Conservation (phyloP, 1,140 invertebrate species). For the Temnothorax curvispinosus region DNA sequence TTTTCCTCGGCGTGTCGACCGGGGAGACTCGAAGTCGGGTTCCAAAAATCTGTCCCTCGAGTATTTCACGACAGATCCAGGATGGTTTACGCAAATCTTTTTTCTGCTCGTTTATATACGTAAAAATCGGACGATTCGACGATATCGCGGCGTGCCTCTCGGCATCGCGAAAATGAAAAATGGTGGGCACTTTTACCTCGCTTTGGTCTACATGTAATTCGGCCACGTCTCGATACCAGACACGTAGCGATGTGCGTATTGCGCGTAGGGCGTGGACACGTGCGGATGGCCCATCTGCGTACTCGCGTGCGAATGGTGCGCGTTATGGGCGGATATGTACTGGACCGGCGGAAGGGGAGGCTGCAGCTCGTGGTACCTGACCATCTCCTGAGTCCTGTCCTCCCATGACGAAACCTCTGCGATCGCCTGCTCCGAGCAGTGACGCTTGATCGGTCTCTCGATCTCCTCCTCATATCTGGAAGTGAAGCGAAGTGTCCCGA, state of each 20-base stretch:
- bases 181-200: constrained; percentile 42
- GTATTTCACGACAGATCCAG: background rate
- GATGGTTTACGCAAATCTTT: background rate
- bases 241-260: constrained; percentile 80
- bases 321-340: constrained; percentile 78
- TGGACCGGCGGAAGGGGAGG: constrained; percentile 82
- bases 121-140: constrained; percentile 15
- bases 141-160: background rate
- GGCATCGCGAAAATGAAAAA: background rate
- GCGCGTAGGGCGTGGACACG: constrained; percentile 74
- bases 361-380: constrained; percentile 86
- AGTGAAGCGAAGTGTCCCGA: constrained; percentile 22
- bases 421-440: constrained; percentile 78
- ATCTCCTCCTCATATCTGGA: constrained; percentile 83
- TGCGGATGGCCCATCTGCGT: constrained; percentile 74
- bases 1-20: background rate
- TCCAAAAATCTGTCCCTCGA: background rate
- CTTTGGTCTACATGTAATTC: constrained; percentile 75
- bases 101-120: background rate
- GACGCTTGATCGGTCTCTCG: constrained; percentile 82
- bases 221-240: constrained; percentile 81
- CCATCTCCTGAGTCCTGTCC: constrained; percentile 82
- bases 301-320: constrained; percentile 76
- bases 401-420: constrained; percentile 76
- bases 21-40: background rate